Base-by-base conservation (phyloP, 2,113 vertebrate species). In the Lycocorax pyrrhopterus region DNA sequence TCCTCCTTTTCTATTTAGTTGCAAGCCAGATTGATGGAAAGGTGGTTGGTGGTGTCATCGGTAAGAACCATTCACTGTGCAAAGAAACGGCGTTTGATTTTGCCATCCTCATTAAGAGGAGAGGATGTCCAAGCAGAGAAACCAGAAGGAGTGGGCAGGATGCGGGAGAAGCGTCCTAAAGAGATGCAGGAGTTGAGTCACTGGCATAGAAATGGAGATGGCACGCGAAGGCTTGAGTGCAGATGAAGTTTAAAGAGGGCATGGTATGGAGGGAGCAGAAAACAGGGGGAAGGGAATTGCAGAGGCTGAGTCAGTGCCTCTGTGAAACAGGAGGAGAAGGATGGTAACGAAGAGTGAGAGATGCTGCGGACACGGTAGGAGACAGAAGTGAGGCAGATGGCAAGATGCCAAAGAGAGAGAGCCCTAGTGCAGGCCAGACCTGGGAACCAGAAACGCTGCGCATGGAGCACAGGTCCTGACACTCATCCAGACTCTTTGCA, bases 201-300 rank as follows among this genome's bases (percentile, higher is more conserved):
- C 41, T n/a, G 30, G 13, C 55, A 33, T 3, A 55, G 69, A 75
- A n/a, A 27, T 37, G 20, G 72, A 88, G 59, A 30, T 43, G 37
- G 73, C 51, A 59, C 46, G 33, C 0, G 0, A 62, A 74, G 53
- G 33, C 49, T 83, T 2, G 0, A 3, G 15, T 39, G n/a, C 12
- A 8, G 78, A 30, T 67, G 27, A 59, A 77, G 25, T 56, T 89
- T 81, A 44, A 62, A 55, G 53, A n/a, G 46, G 47, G 21, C 41
- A 35, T 6, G 5, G 16, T 37, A 16, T 12, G 16, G 68, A 62
- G 55, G 22, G 33, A 84, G 49, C n/a, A 85, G 82, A 66, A 79
- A 79, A 64, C 6, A 21, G 39, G 32, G 44, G 39, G n/a, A 74
- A 63, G 46, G 58, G 53, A 77, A 39, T 35, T 44, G 23, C 43